phyloP scores from a whole-genome alignment of 2,113 vertebrate genomes.

The Crotalus viridis region DNA sequence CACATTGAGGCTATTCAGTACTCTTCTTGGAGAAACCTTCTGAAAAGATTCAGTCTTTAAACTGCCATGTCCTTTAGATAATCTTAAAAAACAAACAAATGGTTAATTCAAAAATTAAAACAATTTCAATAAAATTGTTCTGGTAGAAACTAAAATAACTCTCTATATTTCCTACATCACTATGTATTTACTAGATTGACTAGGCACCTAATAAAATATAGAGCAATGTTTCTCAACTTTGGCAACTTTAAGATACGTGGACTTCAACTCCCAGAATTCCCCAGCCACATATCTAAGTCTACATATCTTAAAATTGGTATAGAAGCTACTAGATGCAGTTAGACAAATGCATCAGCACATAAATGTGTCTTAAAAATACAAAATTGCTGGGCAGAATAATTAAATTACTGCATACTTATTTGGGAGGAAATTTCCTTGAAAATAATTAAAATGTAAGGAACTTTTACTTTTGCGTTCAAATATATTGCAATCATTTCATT shows the following conservation, averaged over 20 bases:
- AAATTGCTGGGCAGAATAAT: background rate
- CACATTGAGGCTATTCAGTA: background rate
- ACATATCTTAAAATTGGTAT: background rate
- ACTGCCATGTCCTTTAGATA: constrained; percentile 65
- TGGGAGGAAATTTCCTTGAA: background rate
- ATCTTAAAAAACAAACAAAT: constrained; percentile 52
- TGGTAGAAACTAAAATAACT: background rate
- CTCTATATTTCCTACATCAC: background rate
- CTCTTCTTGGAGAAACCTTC: constrained; percentile 43
- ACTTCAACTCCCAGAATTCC: too few species aligned
- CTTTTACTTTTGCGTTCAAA: background rate
- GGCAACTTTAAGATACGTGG: background rate
- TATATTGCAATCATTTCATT: background rate
- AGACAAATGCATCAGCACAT: background rate
- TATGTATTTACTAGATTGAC: background rate
- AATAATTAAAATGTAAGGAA: background rate
- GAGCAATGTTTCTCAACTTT: background rate
- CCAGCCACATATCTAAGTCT: background rate
- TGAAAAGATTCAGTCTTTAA: constrained; percentile 39
- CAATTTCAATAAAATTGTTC: accelerated
- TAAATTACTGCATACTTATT: background rate
- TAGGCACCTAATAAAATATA: background rate
- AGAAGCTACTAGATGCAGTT: background rate
- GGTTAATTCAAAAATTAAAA: background rate
- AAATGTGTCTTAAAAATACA: background rate